Conservation (phyloP, 1,140 invertebrate species). For the Vanessa atalanta region DNA sequence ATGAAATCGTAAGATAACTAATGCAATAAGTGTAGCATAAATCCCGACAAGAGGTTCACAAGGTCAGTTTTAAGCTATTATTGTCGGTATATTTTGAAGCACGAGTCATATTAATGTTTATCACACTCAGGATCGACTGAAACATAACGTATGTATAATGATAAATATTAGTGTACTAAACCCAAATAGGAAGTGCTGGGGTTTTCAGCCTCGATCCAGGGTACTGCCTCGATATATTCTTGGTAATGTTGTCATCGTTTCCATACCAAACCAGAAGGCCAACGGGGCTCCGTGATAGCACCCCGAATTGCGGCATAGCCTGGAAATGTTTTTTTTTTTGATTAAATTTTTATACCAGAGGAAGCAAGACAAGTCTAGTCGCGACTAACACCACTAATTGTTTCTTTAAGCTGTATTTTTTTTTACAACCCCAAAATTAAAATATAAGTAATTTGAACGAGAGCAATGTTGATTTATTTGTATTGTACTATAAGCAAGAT, state of each 20-base stretch:
- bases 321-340: slow-evolving; percentile 52
- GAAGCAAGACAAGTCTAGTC: background rate
- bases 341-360: background rate
- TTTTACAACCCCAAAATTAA: too few relatives aligned
- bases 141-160: background rate
- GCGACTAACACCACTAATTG: too few relatives aligned
- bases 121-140: background rate
- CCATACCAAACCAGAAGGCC: slow-evolving; percentile 86
- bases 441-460: too few relatives aligned
- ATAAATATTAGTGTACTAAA: slow-evolving; percentile 40
- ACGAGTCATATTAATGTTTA: background rate
- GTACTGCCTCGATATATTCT: slow-evolving; percentile 73
- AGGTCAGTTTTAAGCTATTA: background rate
- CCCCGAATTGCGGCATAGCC: slow-evolving; percentile 88
- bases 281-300: slow-evolving; percentile 86
- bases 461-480: too few relatives aligned
- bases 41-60: too few relatives aligned
- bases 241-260: slow-evolving; percentile 70
- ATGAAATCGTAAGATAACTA: too few relatives aligned
- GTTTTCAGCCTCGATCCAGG: slow-evolving; percentile 92
- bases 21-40: too few relatives aligned
- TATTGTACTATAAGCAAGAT: too few relatives aligned
- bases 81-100: background rate
- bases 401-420: too few relatives aligned
- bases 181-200: slow-evolving; percentile 90